These are phyloP conservation scores for Drosophila santomea DNA, from an alignment of 1,140 invertebrate species.

Conservation along the genomic window DNA sequence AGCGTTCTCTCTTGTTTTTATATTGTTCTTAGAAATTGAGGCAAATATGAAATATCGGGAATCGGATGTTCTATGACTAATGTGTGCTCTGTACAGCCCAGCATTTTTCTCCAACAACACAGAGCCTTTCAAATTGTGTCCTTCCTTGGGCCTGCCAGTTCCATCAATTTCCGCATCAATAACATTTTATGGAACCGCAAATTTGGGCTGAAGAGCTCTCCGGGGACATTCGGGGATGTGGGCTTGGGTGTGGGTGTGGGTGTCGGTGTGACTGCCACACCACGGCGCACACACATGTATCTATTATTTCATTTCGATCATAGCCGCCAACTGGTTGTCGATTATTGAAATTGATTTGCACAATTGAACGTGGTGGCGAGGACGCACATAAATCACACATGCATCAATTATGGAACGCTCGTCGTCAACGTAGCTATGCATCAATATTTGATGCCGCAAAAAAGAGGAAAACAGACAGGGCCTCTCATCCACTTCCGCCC, in stretches of 20 bases:
- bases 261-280: too few species aligned
- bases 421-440: slow-evolving; percentile 54
- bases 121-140: slow-evolving; percentile 30
- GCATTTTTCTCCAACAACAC: slow-evolving; percentile 3
- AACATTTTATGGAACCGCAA: slow-evolving; percentile 43
- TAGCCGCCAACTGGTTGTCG: slow-evolving; percentile 68
- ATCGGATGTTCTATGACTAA: slow-evolving; percentile 20
- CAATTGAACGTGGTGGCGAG: slow-evolving; percentile 74
- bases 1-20: too few species aligned
- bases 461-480: slow-evolving; percentile 36
- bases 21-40: too few species aligned
- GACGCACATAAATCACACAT: slow-evolving; percentile 74
- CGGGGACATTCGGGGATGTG: slow-evolving; percentile 14
- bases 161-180: slow-evolving; percentile 38
- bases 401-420: slow-evolving; percentile 73
- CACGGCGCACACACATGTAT: slow-evolving; percentile 36
- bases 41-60: not conserved
- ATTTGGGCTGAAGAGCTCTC: slow-evolving; percentile 45
- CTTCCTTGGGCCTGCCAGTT: slow-evolving; percentile 18
- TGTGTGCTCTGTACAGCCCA: slow-evolving; percentile 3
- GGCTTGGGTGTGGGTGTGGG: not conserved
- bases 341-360: slow-evolving; percentile 82
- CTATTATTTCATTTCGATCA: slow-evolving; percentile 59
- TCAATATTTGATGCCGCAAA: slow-evolving; percentile 41
- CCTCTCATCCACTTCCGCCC: slow-evolving; percentile 23